These are phyloP conservation scores for Drosophila parabipectinata DNA, from an alignment of 1,140 invertebrate genomes.

Conservation along the genomic window DNA sequence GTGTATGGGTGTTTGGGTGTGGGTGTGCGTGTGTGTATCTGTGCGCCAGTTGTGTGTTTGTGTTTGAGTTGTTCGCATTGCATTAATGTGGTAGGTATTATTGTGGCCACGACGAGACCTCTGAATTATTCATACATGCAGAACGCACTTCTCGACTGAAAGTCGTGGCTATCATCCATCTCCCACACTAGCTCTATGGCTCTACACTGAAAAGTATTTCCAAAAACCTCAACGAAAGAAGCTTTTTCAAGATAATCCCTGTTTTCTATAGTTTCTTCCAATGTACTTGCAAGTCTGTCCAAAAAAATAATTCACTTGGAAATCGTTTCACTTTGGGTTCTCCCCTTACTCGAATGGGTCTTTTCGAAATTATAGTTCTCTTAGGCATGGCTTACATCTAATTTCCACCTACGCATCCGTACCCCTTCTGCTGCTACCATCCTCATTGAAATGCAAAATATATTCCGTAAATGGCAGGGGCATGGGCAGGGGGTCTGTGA, in stretches of 20 bases:
- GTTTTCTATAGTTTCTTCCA: background rate
- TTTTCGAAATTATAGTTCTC: conserved; percentile 56
- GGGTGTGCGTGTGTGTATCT: conserved; percentile 7
- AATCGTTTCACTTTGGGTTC: conserved; percentile 23
- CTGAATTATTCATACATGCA: conserved; percentile 75
- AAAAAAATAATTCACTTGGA: conserved; percentile 24
- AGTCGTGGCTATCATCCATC: conserved; percentile 31
- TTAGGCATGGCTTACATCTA: conserved; percentile 52
- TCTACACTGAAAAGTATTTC: conserved; percentile 7
- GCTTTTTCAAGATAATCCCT: no score
- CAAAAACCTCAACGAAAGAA: no score
- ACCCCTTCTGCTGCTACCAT: conserved; percentile 22
- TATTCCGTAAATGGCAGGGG: conserved; percentile 40
- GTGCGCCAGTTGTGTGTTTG: conserved; percentile 29
- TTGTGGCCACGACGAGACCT: conserved; percentile 55
- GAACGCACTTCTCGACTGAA: conserved; percentile 37
- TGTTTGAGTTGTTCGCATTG: conserved; percentile 51
- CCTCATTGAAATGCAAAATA: conserved; percentile 76
- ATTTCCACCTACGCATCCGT: conserved; percentile 69
- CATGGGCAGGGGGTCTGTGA: conserved; percentile 7
- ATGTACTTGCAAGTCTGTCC: no score
- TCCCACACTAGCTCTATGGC: background rate
- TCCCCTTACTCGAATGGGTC: background rate
- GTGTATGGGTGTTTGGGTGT: conserved; percentile 4
- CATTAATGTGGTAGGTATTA: conserved; percentile 63